Evolutionary conservation across 2,888 invertebrate genomes (phyloP).

Genomic region (Hedychridium roseum): DNA sequence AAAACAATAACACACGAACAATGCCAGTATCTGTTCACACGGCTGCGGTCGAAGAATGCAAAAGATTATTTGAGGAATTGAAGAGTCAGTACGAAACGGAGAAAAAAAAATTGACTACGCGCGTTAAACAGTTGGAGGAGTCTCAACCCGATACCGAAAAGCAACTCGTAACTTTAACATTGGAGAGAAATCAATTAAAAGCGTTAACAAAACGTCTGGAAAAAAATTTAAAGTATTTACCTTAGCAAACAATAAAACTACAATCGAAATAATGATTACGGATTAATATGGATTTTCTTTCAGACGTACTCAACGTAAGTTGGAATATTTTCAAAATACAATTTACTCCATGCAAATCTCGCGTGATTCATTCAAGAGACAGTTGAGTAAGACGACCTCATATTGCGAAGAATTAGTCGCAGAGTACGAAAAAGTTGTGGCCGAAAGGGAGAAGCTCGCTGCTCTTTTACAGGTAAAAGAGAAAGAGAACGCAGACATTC

Average conservation of each 20-base stretch:
- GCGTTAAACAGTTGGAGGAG: conserved; percentile 65
- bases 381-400: conserved; percentile 66
- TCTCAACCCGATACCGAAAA: conserved; percentile 65
- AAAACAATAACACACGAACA: conserved; percentile 66
- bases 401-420: conserved; percentile 67
- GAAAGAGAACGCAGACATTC: conserved; percentile 53
- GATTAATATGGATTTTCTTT: conserved; percentile 7
- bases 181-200: conserved; percentile 66
- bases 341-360: conserved; percentile 65
- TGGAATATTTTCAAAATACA: conserved; percentile 63
- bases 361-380: conserved; percentile 66
- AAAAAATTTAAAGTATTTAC: conserved; percentile 67
- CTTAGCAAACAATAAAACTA: not conserved
- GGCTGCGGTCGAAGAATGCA: conserved; percentile 77
- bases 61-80: conserved; percentile 77
- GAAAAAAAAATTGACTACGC: conserved; percentile 68
- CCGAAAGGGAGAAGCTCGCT: conserved; percentile 52
- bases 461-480: conserved; percentile 46
- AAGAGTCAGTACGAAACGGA: conserved; percentile 78
- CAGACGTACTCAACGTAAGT: conserved; percentile 64
- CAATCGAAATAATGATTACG: not conserved
- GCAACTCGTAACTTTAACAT: conserved; percentile 62
- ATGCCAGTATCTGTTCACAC: conserved; percentile 74
- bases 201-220: conserved; percentile 67
- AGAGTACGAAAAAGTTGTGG: conserved; percentile 66